These are phyloP conservation scores for Siphonodentalium dalli DNA, from an alignment of 2,888 invertebrate genomes.

Conservation along the genomic window DNA sequence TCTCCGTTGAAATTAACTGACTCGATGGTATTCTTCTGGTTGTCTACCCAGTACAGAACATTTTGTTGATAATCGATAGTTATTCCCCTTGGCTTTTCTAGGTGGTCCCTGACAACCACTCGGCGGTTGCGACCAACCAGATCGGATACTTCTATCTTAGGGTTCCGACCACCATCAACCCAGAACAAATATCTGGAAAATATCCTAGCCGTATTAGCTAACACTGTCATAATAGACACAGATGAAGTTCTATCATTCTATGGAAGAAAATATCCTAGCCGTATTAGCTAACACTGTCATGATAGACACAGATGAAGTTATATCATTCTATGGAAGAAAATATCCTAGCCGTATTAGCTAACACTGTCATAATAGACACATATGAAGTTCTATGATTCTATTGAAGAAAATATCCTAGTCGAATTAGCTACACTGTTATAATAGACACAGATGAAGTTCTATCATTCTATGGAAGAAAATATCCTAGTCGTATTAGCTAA, in stretches of 20 bases:
- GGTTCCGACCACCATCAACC: constrained; percentile 52
- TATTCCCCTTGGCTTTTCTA: constrained; percentile 67
- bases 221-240: neutral
- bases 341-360: too few species aligned
- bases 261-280: too few species aligned
- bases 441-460: too few species aligned
- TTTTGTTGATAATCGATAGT: constrained; percentile 74
- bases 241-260: too few species aligned
- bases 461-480: too few species aligned
- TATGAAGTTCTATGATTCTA: too few species aligned
- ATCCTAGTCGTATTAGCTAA: too few species aligned
- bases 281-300: neutral
- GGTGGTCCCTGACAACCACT: constrained; percentile 36
- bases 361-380: too few species aligned
- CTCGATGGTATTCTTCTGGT: constrained; percentile 81
- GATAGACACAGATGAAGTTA: too few species aligned
- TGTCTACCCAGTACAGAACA: constrained; percentile 87
- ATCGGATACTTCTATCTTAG: constrained; percentile 52
- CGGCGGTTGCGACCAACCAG: constrained; percentile 49
- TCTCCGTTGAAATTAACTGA: constrained; percentile 80
- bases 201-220: neutral
- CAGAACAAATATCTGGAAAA: constrained; percentile 52
- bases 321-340: too few species aligned
- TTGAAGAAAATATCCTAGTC: too few species aligned
- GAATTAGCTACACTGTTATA: too few species aligned